Conservation (phyloP, 2,113 vertebrate genomes). For the Caranx melampygus region DNA sequence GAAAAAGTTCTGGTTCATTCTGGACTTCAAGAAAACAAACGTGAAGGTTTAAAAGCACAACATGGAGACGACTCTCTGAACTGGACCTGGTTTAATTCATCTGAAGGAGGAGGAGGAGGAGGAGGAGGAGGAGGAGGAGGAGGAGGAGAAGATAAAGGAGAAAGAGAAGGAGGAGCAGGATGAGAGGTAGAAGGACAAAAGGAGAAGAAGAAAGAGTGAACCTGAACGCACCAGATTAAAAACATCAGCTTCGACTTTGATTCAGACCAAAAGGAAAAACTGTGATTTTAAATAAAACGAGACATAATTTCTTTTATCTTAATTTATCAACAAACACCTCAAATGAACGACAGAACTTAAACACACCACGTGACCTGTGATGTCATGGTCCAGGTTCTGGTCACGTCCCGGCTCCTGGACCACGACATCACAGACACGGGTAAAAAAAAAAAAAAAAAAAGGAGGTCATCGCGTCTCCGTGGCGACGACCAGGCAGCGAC, state of each 20-base stretch:
- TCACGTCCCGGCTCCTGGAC: background rate
- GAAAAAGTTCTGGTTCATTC: no score
- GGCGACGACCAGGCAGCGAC: slow-evolving; percentile 62
- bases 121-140: no score
- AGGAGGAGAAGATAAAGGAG: no score
- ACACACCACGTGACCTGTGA: background rate
- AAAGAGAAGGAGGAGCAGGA: no score
- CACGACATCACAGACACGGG: background rate
- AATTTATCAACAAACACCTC: background rate
- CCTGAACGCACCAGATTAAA: background rate
- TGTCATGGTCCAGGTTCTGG: background rate
- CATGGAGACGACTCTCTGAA: no score
- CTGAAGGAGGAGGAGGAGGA: no score
- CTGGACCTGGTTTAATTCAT: no score
- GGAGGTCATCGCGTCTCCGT: slow-evolving; percentile 8
- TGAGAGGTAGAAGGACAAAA: no score
- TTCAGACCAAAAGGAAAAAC: background rate
- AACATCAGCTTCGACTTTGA: background rate
- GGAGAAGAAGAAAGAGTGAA: background rate
- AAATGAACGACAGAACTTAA: background rate
- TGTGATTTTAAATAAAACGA: background rate
- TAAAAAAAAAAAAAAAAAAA: no score
- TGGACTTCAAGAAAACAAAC: no score
- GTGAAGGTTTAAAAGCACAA: no score
- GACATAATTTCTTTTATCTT: no score